Evolutionary conservation across 1,140 invertebrate species (phyloP), one percentile per base, ranked within the genome.

Genomic region (Helicoverpa zea): DNA sequence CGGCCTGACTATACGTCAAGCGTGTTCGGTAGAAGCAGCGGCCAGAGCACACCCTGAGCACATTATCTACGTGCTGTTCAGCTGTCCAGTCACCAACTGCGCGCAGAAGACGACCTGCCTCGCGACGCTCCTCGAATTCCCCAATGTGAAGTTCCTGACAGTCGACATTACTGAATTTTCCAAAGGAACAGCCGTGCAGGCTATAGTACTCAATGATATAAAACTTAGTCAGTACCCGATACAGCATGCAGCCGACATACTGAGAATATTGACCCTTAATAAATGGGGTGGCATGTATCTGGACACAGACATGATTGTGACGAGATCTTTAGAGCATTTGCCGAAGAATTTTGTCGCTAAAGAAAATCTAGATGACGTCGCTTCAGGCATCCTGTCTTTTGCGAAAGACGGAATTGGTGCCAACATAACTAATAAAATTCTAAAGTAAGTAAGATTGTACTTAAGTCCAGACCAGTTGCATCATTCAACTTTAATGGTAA

Each of bases 251-350:
- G 96, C 96, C 16, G 97, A 98, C 86, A 95, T 97, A 16, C 86
- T 98, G 43, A 95, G 97, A 80, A 98, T 96, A 82, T 85, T 97
- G 12, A 97, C 97, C 0, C 89, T 98, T 0, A 98, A 96, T 95
- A 98, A 97, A 87, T 98, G 96, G 79, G 97, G 97, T 43, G 98
- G 98, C 0, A 96, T 97, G 54, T 98, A 98, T 89, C 88, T 98
- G 56, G 98, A 98, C 83, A 90, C 97, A 76, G 97, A 98, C 87
- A 96, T 98, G 0, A 96, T 98, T 9, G 95, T 98, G 2, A 96
- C 96, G 9, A 97, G 96, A 82, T 96, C 94, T 23, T 90, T 97
- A 58, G 95, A 96, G 54, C 88, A 95, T 12, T 87, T 97, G 23
- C 93, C 90, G 2, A 90, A 88, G 1, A 97, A 97, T 90, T 97